Conservation (phyloP, 2,888 invertebrate genomes). For the Xanthia togata region DNA sequence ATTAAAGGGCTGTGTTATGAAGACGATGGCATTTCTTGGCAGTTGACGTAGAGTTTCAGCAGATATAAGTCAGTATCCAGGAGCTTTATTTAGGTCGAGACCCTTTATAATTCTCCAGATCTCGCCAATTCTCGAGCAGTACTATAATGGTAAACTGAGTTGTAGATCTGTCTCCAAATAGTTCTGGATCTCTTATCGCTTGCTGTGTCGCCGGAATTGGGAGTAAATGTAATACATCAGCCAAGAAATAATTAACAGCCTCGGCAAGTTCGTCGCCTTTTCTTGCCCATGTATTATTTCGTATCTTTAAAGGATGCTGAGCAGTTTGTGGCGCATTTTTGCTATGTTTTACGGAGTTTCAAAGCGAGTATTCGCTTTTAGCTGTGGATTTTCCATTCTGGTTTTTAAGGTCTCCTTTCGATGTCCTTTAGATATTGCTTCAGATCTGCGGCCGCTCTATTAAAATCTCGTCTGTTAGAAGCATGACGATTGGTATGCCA, state of each 20-base stretch:
- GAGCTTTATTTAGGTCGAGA: neutral
- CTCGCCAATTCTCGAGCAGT: neutral
- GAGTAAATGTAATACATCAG: neutral
- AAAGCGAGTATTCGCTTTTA: neutral
- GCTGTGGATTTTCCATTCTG: neutral
- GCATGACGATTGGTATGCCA: no score
- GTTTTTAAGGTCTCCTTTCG: neutral
- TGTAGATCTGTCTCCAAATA: neutral
- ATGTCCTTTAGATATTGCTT: neutral
- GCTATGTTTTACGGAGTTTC: neutral
- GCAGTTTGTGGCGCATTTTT: neutral
- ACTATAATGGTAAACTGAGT: neutral
- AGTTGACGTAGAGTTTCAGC: neutral
- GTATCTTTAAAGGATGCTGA: neutral
- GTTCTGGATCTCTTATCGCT: neutral
- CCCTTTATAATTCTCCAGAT: neutral
- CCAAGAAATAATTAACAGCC: neutral
- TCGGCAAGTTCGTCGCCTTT: neutral
- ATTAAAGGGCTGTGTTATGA: neutral
- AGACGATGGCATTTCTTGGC: neutral
- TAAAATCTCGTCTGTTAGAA: no score
- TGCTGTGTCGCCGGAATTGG: neutral
- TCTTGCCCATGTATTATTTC: neutral
- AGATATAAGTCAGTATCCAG: neutral
- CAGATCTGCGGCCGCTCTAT: neutral